A percentile compares a stretch with the other conserved stretches of the same genome.
Evolutionary conservation across 2,113 vertebrate genomes (phyloP).

Genomic region (Oryzias melastigma): DNA sequence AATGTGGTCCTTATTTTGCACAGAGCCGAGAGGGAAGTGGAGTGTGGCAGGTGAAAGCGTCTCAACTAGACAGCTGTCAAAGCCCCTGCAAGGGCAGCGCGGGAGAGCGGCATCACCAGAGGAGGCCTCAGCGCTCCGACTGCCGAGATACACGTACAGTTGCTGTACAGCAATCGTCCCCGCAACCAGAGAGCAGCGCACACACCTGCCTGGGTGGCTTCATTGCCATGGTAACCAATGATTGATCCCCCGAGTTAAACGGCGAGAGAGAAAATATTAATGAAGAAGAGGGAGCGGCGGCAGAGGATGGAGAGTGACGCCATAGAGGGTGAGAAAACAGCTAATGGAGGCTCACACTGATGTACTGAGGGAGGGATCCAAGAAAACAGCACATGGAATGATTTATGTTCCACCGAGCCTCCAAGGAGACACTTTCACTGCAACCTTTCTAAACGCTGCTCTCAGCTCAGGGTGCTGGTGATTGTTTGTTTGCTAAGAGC

Average conservation of each 20-base stretch:
- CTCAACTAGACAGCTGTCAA: conserved; percentile 65
- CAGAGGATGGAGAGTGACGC: conserved; percentile 42
- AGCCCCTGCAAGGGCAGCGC: conserved; percentile 39
- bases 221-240: conserved; percentile 70
- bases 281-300: conserved; percentile 42
- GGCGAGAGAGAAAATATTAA: conserved; percentile 15
- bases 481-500: neutral
- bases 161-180: conserved; percentile 12
- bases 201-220: conserved; percentile 54
- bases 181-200: conserved; percentile 1
- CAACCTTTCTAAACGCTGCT: conserved; percentile 29
- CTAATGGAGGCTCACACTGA: conserved; percentile 33
- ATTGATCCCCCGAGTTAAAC: conserved; percentile 71
- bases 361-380: conserved; percentile 27
- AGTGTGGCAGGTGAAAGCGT: conserved; percentile 61
- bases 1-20: conserved; percentile 56
- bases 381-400: conserved; percentile 30
- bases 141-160: conserved; percentile 42
- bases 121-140: conserved; percentile 40
- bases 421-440: conserved; percentile 27
- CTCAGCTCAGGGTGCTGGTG: neutral
- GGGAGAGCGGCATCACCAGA: conserved; percentile 27
- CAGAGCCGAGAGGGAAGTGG: conserved; percentile 42
- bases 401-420: conserved; percentile 34
- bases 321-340: conserved; percentile 25